Base-by-base conservation (phyloP, 2,113 vertebrate species). In the Boulengeromyrus knoepffleri region DNA sequence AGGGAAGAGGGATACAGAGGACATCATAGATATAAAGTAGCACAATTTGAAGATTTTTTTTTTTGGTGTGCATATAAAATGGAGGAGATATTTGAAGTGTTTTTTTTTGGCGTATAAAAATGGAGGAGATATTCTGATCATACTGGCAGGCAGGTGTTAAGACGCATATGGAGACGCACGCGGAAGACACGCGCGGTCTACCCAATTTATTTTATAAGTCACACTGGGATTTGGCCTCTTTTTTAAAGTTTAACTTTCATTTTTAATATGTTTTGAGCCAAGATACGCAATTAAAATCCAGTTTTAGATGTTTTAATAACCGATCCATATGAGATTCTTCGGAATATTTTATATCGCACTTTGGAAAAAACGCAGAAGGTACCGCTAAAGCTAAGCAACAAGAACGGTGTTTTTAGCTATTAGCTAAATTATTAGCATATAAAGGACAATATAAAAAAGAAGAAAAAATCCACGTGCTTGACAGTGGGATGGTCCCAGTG, bases 261-360 rank as follows among this genome's bases (percentile, higher is more conserved):
- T 42, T 85, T 85, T n/a, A 19, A 74, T 1, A 5, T 49, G 66
- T 74, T 74, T 88, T n/a, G 15, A 74, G 58, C 10, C 45, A 24
- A 74, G 45, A 70, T 70, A 74, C 13, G 19, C 88, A 88, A 88
- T 77, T 88, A 74, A 50, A 47, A 74, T 88, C 46, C 46, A 70
- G 13, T n/a, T 19, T 74, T 47, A 49, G 62, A 77, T 88, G 27
- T 24, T 58, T 21, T 42, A 58, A 88, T 42, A 58, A 70, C 39
- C 19, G 15, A 77, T n/a, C 46, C 46, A 27, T 21, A 58, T 70
- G 21, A 15, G 58, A 58, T 24, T 70, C 56, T 24, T 66, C 5
- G 24, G 58, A 45, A 74, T 88, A 31, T 45, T 46, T 39, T 88
- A 47, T 49, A 27, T 46, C 24, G 45, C n/a, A 88, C 88, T 12